A percentile compares a stretch with the other conserved stretches of the same genome.
phyloP scores from a whole-genome alignment of 2,113 vertebrate species.

The Anser cygnoides region DNA sequence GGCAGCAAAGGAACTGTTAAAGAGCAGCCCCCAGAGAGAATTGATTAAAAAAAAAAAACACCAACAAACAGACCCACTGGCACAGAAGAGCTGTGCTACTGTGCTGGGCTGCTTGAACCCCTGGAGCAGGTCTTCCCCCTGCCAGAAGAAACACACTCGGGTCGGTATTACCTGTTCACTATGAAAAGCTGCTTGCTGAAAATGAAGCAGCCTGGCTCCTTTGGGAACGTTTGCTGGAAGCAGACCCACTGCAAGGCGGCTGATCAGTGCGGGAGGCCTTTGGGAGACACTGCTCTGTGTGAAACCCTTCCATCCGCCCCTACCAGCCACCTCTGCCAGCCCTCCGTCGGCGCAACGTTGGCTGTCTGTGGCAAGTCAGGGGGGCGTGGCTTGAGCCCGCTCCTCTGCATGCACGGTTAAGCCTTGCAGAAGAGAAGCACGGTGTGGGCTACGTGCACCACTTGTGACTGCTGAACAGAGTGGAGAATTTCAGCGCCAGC shows the following conservation, averaged over 20 bases:
- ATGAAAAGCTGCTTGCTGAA: background rate
- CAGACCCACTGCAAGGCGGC: background rate
- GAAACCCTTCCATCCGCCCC: background rate
- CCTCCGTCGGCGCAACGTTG: background rate
- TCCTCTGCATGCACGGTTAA: rapidly evolving
- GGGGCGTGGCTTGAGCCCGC: background rate
- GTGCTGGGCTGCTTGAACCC: background rate
- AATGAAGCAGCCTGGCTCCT: background rate
- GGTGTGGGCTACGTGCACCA: background rate
- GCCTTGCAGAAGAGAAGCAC: background rate
- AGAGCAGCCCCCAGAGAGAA: background rate
- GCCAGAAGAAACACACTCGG: background rate
- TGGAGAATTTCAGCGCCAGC: background rate
- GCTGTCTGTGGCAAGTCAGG: background rate
- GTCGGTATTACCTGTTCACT: background rate
- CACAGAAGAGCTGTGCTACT: background rate
- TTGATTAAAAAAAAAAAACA: background rate
- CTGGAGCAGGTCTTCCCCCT: background rate
- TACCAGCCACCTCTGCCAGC: background rate
- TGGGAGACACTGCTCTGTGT: background rate
- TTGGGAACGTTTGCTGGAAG: background rate
- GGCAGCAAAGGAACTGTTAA: background rate
- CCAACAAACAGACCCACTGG: background rate
- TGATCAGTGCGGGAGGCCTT: background rate
- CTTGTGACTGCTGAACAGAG: rapidly evolving